Percentiles rank a stretch among this genome's conserved stretches.
phyloP scores from a whole-genome alignment of 2,113 vertebrate genomes.

The Myotis brandtii region DNA sequence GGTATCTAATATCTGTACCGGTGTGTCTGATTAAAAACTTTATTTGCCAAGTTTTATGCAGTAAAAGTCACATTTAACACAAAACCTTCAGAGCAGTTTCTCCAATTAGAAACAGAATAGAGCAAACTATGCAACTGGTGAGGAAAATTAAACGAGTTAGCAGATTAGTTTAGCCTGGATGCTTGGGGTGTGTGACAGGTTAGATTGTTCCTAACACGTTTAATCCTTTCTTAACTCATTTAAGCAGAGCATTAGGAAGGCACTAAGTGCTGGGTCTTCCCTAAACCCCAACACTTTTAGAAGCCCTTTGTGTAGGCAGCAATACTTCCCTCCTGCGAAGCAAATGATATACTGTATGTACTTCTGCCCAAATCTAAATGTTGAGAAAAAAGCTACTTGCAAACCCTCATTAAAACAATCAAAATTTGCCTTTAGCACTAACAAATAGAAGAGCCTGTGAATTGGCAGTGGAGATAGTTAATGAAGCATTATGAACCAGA shows the following conservation, averaged over 20 bases:
- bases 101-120: not conserved
- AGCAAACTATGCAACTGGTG: not conserved
- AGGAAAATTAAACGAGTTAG: conserved; percentile 33
- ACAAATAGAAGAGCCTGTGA: conserved; percentile 37
- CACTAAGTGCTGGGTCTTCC: not conserved
- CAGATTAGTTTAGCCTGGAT: not conserved
- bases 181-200: not conserved
- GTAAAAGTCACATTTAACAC: not conserved
- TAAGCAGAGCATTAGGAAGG: not conserved
- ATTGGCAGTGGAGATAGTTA: not conserved
- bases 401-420: conserved; percentile 58
- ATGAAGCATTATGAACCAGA: conserved; percentile 34
- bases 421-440: conserved; percentile 44
- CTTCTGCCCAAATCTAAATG: not conserved
- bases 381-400: conserved; percentile 4
- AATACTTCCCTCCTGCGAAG: conserved; percentile 10
- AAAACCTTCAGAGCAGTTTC: not conserved
- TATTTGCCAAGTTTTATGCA: not conserved
- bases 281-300: not conserved
- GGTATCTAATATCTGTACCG: not conserved
- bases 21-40: not conserved
- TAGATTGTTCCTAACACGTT: not conserved
- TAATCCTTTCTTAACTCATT: not conserved
- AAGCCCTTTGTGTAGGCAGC: not conserved
- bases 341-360: not conserved